Conservation (phyloP, 2,113 vertebrate species). For the Probosciger aterrimus region DNA sequence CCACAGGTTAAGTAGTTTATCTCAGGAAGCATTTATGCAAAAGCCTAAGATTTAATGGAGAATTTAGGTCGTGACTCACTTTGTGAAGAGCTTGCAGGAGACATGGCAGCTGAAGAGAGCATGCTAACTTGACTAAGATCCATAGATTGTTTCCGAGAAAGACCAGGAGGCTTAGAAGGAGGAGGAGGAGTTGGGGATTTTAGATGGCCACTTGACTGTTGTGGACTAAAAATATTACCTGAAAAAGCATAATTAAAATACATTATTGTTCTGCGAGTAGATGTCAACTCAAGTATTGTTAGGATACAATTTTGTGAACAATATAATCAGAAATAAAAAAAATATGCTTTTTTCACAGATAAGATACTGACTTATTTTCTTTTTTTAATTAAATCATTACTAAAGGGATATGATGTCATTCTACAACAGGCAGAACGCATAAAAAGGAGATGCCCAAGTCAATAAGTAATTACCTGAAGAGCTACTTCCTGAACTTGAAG, state of each 20-base stretch:
- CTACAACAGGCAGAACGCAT: background rate
- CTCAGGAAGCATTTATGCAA: conserved; percentile 68
- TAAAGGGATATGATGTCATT: background rate
- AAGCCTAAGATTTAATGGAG: conserved; percentile 73
- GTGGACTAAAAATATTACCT: conserved; percentile 82
- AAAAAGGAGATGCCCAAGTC: background rate
- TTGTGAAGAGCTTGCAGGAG: conserved; percentile 92
- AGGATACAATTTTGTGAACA: background rate
- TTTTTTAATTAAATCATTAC: background rate
- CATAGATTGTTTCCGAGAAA: conserved; percentile 93
- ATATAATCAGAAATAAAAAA: background rate
- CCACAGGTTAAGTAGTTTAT: conserved; percentile 64
- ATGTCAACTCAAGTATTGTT: background rate
- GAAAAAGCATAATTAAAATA: conserved; percentile 29
- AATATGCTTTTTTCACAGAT: background rate
- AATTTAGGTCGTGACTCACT: conserved; percentile 87
- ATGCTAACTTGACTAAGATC: conserved; percentile 90
- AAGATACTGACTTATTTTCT: background rate
- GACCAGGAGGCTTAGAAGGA: conserved; percentile 84
- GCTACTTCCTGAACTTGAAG: conserved; percentile 85
- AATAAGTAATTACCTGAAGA: conserved; percentile 86
- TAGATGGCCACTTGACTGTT: conserved; percentile 89
- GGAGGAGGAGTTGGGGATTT: conserved; percentile 93
- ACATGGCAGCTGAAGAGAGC: conserved; percentile 90
- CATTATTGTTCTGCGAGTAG: background rate